These are phyloP conservation scores for Mythimna vitellina DNA, from an alignment of 2,888 invertebrate species.

Conservation along the genomic window DNA sequence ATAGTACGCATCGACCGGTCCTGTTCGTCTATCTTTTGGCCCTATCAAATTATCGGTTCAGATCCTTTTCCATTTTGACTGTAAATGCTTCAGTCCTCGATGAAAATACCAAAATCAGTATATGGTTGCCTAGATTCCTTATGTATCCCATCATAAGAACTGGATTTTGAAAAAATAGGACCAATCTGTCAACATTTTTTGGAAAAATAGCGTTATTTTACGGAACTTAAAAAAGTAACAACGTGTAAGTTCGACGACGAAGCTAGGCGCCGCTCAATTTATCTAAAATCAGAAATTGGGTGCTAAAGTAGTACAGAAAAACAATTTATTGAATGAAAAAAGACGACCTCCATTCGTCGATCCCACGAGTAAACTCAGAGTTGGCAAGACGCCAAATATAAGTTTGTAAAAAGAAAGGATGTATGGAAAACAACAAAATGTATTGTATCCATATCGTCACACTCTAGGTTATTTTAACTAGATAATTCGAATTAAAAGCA, in stretches of 20 bases:
- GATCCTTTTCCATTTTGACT: too few relatives aligned
- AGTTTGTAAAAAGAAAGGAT: slow-evolving; percentile 13
- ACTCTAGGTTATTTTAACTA: neutral
- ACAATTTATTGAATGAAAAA: neutral
- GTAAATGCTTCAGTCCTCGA: too few relatives aligned
- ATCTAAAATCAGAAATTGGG: slow-evolving; percentile 12
- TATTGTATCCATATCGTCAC: neutral
- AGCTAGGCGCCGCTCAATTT: neutral
- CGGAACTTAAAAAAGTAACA: neutral
- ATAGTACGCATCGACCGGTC: too few relatives aligned
- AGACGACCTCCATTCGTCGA: slow-evolving; percentile 16
- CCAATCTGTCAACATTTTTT: too few relatives aligned
- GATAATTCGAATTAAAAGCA: neutral
- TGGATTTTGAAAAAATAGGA: too few relatives aligned
- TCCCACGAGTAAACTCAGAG: neutral
- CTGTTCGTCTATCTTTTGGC: too few relatives aligned
- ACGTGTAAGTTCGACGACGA: neutral
- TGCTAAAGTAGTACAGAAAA: neutral
- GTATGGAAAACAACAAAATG: neutral
- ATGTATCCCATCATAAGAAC: too few relatives aligned
- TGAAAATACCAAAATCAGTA: too few relatives aligned
- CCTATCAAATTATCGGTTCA: too few relatives aligned
- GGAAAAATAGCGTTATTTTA: neutral
- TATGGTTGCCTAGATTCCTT: too few relatives aligned
- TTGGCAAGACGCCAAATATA: slow-evolving; percentile 20